A percentile compares a stretch with the other conserved stretches of the same genome.
These are phyloP conservation scores for Cactoblastis cactorum DNA, from an alignment of 2,888 invertebrate species.

Conservation along the genomic window DNA sequence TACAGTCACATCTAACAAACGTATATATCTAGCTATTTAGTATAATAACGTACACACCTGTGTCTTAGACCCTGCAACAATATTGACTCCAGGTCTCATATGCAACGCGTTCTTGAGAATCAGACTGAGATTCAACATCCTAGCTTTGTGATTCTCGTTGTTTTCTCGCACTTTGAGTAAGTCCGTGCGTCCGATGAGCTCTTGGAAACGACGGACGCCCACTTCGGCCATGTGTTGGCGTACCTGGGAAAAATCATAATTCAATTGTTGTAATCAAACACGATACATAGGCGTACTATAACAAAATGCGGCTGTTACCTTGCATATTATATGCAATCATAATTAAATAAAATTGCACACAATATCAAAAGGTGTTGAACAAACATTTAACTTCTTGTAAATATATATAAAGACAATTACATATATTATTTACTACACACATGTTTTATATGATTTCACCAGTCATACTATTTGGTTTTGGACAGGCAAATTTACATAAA, in stretches of 20 bases:
- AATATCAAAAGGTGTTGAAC: no score
- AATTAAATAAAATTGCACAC: no score
- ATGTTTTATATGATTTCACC: no score
- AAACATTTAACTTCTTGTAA: no score
- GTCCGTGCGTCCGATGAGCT: slow-evolving; percentile 95
- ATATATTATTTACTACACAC: no score
- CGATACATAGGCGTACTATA: no score
- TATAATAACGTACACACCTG: slow-evolving; percentile 70
- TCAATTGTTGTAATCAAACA: no score
- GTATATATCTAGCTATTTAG: no score
- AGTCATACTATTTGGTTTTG: no score
- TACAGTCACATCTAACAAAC: background rate
- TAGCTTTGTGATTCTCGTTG: slow-evolving; percentile 88
- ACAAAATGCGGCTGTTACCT: no score
- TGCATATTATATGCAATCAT: background rate
- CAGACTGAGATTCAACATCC: slow-evolving; percentile 89
- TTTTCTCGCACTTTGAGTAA: slow-evolving; percentile 87
- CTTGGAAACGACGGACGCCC: slow-evolving; percentile 93
- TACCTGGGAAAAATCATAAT: slow-evolving; percentile 77
- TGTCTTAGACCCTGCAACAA: slow-evolving; percentile 90
- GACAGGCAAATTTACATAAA: no score
- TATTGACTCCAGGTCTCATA: slow-evolving; percentile 93
- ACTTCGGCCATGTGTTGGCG: slow-evolving; percentile 94
- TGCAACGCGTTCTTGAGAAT: slow-evolving; percentile 94
- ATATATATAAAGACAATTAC: no score